Conservation (phyloP, 2,113 vertebrate species). For the Coreoperca whiteheadi region DNA sequence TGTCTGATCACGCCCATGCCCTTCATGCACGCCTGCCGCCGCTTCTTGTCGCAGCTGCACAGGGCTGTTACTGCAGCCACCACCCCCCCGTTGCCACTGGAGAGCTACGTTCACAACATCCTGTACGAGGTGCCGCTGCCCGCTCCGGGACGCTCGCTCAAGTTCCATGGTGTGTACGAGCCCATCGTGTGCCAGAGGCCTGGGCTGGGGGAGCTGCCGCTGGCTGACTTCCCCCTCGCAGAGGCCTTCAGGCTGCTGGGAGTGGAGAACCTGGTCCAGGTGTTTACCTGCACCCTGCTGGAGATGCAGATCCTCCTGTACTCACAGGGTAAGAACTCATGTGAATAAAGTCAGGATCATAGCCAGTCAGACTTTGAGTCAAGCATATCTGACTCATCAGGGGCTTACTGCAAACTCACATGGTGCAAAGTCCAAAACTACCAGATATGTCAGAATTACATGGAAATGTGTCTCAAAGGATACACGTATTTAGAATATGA, state of each 20-base stretch:
- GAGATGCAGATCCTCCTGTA: slow-evolving; percentile 97
- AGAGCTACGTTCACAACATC: slow-evolving; percentile 95
- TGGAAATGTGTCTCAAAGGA: too few relatives aligned
- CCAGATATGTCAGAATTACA: background rate
- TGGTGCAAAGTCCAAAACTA: background rate
- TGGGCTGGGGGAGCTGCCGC: slow-evolving; percentile 87
- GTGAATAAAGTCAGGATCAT: background rate
- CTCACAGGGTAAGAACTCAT: slow-evolving; percentile 88
- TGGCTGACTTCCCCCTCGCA: slow-evolving; percentile 90
- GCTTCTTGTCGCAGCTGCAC: slow-evolving; percentile 91
- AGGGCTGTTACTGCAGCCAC: slow-evolving; percentile 86
- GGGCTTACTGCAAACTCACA: background rate
- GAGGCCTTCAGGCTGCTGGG: slow-evolving; percentile 90
- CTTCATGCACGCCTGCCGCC: slow-evolving; percentile 93
- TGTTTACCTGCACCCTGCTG: slow-evolving; percentile 93
- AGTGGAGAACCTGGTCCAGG: slow-evolving; percentile 92
- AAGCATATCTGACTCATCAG: background rate
- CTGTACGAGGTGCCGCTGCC: slow-evolving; percentile 95
- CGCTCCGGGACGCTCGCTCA: slow-evolving; percentile 90
- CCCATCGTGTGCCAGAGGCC: slow-evolving; percentile 95
- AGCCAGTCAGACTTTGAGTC: background rate
- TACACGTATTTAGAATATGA: background rate
- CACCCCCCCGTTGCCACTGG: slow-evolving; percentile 90
- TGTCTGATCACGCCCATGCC: slow-evolving; percentile 93
- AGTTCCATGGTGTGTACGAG: slow-evolving; percentile 93